Conservation (phyloP, 2,113 vertebrate species). For the Sardina pilchardus region DNA sequence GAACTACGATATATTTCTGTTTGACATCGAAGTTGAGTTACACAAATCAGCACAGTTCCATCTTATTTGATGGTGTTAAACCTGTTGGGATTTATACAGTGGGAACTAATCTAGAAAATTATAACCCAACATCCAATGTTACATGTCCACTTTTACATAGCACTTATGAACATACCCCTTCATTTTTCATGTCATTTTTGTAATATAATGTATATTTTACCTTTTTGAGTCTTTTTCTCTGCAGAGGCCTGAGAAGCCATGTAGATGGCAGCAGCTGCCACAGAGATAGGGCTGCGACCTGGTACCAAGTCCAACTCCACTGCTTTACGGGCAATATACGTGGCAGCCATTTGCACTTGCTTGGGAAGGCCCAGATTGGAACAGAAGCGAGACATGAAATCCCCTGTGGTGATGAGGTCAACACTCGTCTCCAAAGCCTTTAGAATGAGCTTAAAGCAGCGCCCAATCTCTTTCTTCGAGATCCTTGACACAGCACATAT, state of each 20-base stretch:
- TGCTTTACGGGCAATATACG: conserved; percentile 92
- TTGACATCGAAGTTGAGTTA: no score
- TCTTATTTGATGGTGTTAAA: no score
- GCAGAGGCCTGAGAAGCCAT: conserved; percentile 99
- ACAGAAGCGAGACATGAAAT: conserved; percentile 99
- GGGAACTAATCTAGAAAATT: no score
- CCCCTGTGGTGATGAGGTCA: conserved; percentile 96
- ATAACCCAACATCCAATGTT: no score
- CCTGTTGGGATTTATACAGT: no score
- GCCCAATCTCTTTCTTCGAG: conserved; percentile 98
- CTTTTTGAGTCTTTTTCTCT: conserved; percentile 98
- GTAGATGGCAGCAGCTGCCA: conserved; percentile 96
- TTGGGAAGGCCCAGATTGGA: conserved; percentile 96
- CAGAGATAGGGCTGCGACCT: conserved; percentile 95
- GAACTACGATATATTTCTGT: no score
- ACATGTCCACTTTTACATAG: no score
- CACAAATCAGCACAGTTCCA: no score
- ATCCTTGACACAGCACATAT: conserved; percentile 98
- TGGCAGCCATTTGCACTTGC: conserved; percentile 97
- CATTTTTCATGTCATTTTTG: no score
- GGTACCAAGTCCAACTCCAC: conserved; percentile 96
- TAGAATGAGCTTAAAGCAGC: conserved; percentile 98
- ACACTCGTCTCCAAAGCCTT: conserved; percentile 98
- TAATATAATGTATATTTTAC: conserved; percentile 60
- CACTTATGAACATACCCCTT: no score